A percentile compares a stretch with the other conserved stretches of the same genome.
These are phyloP conservation scores for Erpobdella octoculata DNA, from an alignment of 2,888 invertebrate species.

Conservation along the genomic window DNA sequence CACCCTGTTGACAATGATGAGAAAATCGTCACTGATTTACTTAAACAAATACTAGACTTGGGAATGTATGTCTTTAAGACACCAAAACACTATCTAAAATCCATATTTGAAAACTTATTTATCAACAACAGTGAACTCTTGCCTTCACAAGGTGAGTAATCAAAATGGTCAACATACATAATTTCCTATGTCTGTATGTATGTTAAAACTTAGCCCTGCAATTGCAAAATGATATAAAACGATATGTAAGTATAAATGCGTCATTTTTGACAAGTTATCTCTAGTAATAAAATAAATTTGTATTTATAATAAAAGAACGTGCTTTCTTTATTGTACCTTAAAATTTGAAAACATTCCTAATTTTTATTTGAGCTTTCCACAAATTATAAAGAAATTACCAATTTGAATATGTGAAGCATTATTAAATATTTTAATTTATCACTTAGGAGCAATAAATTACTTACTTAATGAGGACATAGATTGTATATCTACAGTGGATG, in stretches of 20 bases:
- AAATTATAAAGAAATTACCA: too few relatives aligned
- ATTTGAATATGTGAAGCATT: too few relatives aligned
- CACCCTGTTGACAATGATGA: constrained; percentile 18
- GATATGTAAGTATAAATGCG: too few relatives aligned
- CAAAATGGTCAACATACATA: too few relatives aligned
- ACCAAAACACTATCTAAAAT: constrained; percentile 13
- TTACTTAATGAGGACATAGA: constrained; percentile 19
- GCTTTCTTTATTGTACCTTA: neutral
- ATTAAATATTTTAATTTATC: too few relatives aligned
- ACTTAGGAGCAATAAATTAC: constrained; percentile 12
- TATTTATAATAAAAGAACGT: neutral
- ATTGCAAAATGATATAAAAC: too few relatives aligned
- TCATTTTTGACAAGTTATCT: too few relatives aligned
- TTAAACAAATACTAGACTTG: neutral
- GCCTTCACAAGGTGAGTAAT: constrained; percentile 17
- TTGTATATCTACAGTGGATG: constrained; percentile 21
- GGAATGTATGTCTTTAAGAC: constrained; percentile 15
- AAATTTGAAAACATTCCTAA: neutral
- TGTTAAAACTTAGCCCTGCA: too few relatives aligned
- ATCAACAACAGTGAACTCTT: constrained; percentile 10
- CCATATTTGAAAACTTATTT: neutral
- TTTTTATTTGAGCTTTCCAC: neutral
- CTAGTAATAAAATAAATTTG: neutral
- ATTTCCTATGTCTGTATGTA: too few relatives aligned
- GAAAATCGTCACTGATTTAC: constrained; percentile 16